phyloP scores from a whole-genome alignment of 2,888 invertebrate species.

The Euplexia lucipara region DNA sequence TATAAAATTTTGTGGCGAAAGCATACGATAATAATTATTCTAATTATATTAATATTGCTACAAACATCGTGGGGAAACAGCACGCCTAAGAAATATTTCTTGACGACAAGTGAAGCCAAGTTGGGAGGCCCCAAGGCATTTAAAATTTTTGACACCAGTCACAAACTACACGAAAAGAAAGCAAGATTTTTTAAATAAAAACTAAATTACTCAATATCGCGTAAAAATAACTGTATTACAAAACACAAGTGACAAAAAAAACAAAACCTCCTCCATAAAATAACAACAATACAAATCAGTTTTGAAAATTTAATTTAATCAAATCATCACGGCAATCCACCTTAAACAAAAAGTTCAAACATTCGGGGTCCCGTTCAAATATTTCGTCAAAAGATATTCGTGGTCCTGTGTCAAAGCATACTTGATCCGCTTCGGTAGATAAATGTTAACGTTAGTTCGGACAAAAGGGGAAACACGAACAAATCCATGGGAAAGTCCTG shows the following conservation, averaged over 20 bases:
- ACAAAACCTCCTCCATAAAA: conserved; percentile 3
- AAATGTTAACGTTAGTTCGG: conserved; percentile 85
- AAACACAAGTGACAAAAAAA: conserved; percentile 6
- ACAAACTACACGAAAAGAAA: no score
- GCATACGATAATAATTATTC: no score
- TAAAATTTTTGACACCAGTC: no score
- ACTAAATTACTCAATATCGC: no score
- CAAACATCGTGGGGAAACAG: no score
- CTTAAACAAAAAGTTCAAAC: conserved; percentile 58
- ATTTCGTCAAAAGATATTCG: conserved; percentile 79
- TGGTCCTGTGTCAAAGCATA: conserved; percentile 87
- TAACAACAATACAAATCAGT: conserved; percentile 43
- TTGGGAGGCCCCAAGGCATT: no score
- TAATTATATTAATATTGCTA: no score
- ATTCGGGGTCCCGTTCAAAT: conserved; percentile 74
- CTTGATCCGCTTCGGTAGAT: conserved; percentile 87
- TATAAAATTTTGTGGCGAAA: no score
- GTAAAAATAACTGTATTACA: neutral
- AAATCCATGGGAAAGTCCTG: conserved; percentile 85
- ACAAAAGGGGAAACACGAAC: conserved; percentile 75
- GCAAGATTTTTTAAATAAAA: no score
- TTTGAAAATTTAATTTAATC: conserved; percentile 59
- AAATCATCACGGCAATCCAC: conserved; percentile 46
- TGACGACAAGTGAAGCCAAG: no score
- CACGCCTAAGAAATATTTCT: no score